Evolutionary conservation across 1,140 invertebrate species (phyloP).

Genomic region (Octopus bimaculoides): DNA sequence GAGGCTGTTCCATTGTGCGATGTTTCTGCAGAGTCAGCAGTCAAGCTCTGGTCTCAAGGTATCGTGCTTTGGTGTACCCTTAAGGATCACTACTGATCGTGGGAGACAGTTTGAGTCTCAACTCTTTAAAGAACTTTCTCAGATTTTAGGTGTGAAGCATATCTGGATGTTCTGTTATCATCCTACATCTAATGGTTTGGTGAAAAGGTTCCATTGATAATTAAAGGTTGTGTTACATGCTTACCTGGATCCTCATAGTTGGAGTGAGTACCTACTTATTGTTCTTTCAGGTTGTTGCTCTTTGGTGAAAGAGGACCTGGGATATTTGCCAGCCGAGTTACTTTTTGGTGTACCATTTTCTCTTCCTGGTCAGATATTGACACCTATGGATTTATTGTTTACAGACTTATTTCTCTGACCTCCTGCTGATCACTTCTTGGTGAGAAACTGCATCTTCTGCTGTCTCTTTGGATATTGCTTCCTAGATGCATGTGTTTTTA

Average conservation of each 20-base stretch:
- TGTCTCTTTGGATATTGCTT: not conserved
- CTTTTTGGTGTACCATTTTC: not conserved
- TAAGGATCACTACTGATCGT: conserved; percentile 51
- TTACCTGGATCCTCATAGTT: not conserved
- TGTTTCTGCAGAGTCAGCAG: conserved; percentile 14
- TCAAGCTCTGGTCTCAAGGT: not conserved
- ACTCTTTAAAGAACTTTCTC: not conserved
- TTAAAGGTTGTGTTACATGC: not conserved
- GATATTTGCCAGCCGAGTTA: not conserved
- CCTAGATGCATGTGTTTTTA: not conserved
- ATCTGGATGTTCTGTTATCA: not conserved
- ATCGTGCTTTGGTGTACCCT: conserved; percentile 38
- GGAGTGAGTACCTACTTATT: not conserved
- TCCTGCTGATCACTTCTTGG: not conserved
- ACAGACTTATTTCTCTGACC: not conserved
- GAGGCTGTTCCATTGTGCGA: conserved; percentile 56
- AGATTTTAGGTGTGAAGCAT: not conserved
- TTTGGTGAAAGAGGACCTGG: not conserved
- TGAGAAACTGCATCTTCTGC: not conserved
- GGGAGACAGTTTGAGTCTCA: conserved; percentile 53
- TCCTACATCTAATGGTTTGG: not conserved
- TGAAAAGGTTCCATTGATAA: not conserved
- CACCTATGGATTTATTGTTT: not conserved
- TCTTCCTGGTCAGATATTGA: not conserved
- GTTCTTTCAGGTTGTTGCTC: not conserved